Evolutionary conservation across 2,797 vertebrate species (phyloP), one percentile per base, ranked within the genome.

Genomic region (Chlorospingus semifuscus): DNA sequence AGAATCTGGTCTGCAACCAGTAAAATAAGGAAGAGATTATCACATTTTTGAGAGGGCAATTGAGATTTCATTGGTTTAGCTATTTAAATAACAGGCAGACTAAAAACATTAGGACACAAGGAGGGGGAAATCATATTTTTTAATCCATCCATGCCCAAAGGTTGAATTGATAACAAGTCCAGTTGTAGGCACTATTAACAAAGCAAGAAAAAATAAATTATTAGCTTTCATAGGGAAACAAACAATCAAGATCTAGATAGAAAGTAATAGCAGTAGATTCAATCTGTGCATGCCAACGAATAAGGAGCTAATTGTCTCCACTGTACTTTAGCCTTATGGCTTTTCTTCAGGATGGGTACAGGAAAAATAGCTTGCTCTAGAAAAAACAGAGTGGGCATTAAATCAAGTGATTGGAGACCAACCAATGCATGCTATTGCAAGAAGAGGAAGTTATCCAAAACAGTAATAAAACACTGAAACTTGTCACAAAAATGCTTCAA

Each of bases 31-130:
- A 4, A 57, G 13, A 71, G 24, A 75, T 22, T 53, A 75, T 75
- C 53, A 68, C 0, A 0, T 78, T 39, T 77, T 71, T 83, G 39
- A 78, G 29, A 86, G 39, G 21, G 91, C 72, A 91, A 79, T 55
- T 79, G 55, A 30, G 17, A 44, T 59, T 59, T 65, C 26, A 63
- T 88, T 93, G 72, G 72, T 65, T 88, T 61, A 91, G 69, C 39
- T 91, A 52, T 77, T 84, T 89, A 84, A 88, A 84, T 75, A 37
- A 37, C 36, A 83, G 60, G 49, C 57, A 81, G 50, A 34, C 42
- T 84, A 70, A 72, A 95, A 94, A 84, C 34, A 77, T 56, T 52
- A 66, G 37, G 17, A 70, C 29, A 89, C 15, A 79, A 84, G 52
- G 59, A 32, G 3, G 11, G 15, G 15, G 21, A 84, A 92, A 74